Conservation (phyloP, 2,113 vertebrate species). For the Paratilapia polleni region DNA sequence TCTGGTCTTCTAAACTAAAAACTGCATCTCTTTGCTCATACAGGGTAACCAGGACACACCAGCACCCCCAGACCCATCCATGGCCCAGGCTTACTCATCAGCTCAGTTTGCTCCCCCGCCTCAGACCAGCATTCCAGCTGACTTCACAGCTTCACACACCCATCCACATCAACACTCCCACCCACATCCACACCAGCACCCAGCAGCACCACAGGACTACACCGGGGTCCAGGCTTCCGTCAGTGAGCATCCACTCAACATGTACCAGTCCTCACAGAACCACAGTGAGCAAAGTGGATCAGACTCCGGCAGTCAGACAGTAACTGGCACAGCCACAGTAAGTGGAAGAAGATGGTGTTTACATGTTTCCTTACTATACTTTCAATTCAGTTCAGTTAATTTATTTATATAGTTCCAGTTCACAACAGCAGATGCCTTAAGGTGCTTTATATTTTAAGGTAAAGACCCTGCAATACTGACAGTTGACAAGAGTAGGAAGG, state of each 20-base stretch:
- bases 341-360: slow-evolving; percentile 58
- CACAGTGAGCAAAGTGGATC: slow-evolving; percentile 89
- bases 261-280: slow-evolving; percentile 91
- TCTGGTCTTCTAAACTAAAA: not conserved
- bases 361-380: not conserved
- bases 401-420: too few relatives aligned
- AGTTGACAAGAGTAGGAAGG: too few relatives aligned
- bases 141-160: slow-evolving; percentile 90
- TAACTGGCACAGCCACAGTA: slow-evolving; percentile 97
- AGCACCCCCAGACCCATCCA: slow-evolving; percentile 90
- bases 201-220: slow-evolving; percentile 85
- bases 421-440: too few relatives aligned
- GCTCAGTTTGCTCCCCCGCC: slow-evolving; percentile 92
- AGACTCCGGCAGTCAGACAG: slow-evolving; percentile 89
- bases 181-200: slow-evolving; percentile 85
- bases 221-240: slow-evolving; percentile 86
- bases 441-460: too few relatives aligned
- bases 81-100: slow-evolving; percentile 94
- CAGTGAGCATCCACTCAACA: slow-evolving; percentile 92
- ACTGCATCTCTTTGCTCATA: slow-evolving; percentile 1
- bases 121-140: slow-evolving; percentile 91
- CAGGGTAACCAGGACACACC: slow-evolving; percentile 98
- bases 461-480: too few relatives aligned
- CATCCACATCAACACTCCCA: slow-evolving; percentile 85
- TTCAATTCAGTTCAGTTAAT: too few relatives aligned